These are phyloP conservation scores for Drosophila subobscura DNA, from an alignment of 1,140 invertebrate species.

Conservation along the genomic window DNA sequence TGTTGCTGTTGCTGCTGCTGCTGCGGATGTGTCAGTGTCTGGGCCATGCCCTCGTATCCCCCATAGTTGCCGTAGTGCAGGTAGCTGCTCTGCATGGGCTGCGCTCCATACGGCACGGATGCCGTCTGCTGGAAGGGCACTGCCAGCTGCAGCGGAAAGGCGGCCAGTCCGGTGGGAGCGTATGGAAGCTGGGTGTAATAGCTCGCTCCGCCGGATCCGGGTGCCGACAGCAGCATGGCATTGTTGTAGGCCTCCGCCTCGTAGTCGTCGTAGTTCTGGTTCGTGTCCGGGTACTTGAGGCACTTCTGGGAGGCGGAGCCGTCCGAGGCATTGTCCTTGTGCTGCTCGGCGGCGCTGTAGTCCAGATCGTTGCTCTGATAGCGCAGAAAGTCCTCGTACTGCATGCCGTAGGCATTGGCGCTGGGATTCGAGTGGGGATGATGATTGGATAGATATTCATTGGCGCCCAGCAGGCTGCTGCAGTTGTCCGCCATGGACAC, in stretches of 20 bases:
- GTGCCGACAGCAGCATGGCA: conserved; percentile 75
- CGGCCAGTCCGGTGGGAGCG: conserved; percentile 45
- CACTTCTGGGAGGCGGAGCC: conserved; percentile 86
- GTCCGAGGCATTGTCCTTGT: conserved; percentile 38
- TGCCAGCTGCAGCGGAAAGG: conserved; percentile 73
- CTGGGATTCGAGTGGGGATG: conserved; percentile 14
- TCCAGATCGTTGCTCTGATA: conserved; percentile 68
- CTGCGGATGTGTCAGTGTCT: conserved; percentile 26
- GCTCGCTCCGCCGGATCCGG: conserved; percentile 41
- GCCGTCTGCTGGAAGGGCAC: conserved; percentile 72
- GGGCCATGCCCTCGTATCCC: conserved; percentile 50
- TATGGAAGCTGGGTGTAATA: conserved; percentile 79
- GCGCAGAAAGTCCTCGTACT: conserved; percentile 77
- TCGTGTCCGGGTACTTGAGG: conserved; percentile 86
- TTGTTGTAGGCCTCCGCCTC: conserved; percentile 86
- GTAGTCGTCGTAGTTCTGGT: conserved; percentile 84
- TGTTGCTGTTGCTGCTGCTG: conserved; percentile 13
- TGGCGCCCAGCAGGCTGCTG: conserved; percentile 46
- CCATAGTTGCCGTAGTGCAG: conserved; percentile 75
- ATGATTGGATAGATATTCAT: conserved; percentile 48
- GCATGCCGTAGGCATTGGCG: conserved; percentile 66
- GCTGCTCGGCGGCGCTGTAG: conserved; percentile 44
- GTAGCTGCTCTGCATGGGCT: conserved; percentile 68
- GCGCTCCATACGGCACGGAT: conserved; percentile 33
- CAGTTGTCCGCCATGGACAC: conserved; percentile 60